Base-by-base conservation (phyloP, 2,888 invertebrate genomes). In the Globia sparganii region DNA sequence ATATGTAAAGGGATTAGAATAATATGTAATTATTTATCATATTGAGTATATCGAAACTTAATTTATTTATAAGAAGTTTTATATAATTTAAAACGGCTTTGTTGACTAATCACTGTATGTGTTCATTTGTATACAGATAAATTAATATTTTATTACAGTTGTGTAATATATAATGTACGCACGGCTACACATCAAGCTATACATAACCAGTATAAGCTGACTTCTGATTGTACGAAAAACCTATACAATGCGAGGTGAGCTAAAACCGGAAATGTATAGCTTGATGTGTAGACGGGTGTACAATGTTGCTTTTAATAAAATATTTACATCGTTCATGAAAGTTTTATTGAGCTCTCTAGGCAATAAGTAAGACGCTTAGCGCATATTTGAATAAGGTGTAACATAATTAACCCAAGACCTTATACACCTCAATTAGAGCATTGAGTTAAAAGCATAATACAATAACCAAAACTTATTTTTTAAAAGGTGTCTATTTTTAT, bases 111-210 rank as follows among this genome's bases (percentile, higher is more conserved):
- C 80, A 83, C 75, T 78, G 70, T 75, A 78, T 78, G 83, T 85
- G 83, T 85, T 87, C 78, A 86, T 77, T 74, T 43, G 84, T 86
- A 78, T 80, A 79, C 83, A 85, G 69, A 77, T 69, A 75, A 80
- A 83, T 62, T 66, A 43, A 83, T 84, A 87, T 87, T 85, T 85
- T 87, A 87, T 74, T 83, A 84, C 81, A 85, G 78, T 82, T 86
- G 83, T 88, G 85, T 76, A 83, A 85, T 86, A 85, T 88, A 75
- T 88, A 59, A 87, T 89, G 86, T 89, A n/a, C n/a, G n/a, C n/a
- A n/a, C n/a, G n/a, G n/a, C n/a, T n/a, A n/a, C n/a, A n/a, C n/a
- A n/a, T n/a, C n/a, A n/a, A n/a, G n/a, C n/a, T n/a, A n/a, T n/a
- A n/a, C n/a, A n/a, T n/a, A n/a, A n/a, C n/a, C n/a, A n/a, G n/a